A percentile compares a stretch with the other conserved stretches of the same genome.
Conservation (phyloP, 2,888 invertebrate species). For the Lysandra coridon region DNA sequence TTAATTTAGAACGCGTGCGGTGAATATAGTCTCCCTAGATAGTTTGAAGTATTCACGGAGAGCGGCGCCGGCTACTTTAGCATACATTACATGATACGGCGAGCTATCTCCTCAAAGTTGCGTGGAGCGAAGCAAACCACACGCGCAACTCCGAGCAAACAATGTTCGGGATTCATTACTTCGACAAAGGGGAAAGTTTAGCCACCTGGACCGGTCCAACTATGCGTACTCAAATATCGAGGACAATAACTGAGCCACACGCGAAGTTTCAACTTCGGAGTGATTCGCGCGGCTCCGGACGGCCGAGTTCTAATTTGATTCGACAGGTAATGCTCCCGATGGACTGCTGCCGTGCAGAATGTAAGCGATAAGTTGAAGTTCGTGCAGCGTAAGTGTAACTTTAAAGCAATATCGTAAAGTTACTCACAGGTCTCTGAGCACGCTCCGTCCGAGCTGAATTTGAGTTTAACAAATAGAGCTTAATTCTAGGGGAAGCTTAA, state of each 20-base stretch:
- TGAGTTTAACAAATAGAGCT: not conserved
- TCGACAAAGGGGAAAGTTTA: constrained; percentile 47
- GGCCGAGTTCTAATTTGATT: constrained; percentile 18
- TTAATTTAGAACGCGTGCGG: not conserved
- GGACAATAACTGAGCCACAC: constrained; percentile 38
- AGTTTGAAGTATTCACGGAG: not conserved
- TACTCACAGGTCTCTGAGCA: not conserved
- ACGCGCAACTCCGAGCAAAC: constrained; percentile 42
- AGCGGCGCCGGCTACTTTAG: not conserved
- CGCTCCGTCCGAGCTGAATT: not conserved
- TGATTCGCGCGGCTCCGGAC: not conserved
- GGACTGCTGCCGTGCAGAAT: not conserved
- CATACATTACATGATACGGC: not conserved
- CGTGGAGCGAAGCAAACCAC: constrained; percentile 41
- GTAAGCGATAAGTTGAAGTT: not conserved
- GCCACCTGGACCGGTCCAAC: constrained; percentile 44
- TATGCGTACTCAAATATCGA: constrained; percentile 42
- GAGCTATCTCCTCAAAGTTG: constrained; percentile 18
- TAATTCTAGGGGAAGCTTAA: not conserved
- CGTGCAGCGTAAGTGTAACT: too few species aligned
- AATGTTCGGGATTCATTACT: constrained; percentile 47
- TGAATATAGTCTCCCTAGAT: not conserved
- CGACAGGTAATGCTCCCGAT: not conserved
- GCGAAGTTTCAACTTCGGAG: constrained; percentile 33
- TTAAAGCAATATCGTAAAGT: not conserved